phyloP scores from a whole-genome alignment of 2,113 vertebrate species.

The Fregetta grallaria region DNA sequence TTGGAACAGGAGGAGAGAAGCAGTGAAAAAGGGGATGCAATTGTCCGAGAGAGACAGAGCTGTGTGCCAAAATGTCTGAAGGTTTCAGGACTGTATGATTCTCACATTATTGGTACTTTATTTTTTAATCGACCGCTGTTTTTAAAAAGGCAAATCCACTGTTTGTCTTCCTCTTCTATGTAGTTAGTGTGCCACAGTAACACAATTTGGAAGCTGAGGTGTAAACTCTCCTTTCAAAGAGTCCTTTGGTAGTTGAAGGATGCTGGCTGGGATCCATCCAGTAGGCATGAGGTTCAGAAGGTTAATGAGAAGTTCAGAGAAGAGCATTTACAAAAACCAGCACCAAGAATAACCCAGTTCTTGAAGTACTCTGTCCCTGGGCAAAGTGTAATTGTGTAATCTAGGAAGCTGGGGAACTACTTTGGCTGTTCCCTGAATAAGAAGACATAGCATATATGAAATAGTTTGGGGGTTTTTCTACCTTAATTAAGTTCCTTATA shows the following conservation, averaged over 20 bases:
- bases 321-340: constrained; percentile 33
- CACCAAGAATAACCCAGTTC: constrained; percentile 2
- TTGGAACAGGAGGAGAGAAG: constrained; percentile 23
- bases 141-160: constrained; percentile 1
- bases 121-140: neutral
- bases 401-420: neutral
- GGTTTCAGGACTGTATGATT: neutral
- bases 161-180: neutral
- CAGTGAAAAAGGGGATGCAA: constrained; percentile 21
- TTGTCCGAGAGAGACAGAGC: constrained; percentile 45
- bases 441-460: neutral
- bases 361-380: neutral
- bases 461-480: neutral
- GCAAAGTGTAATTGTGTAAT: neutral
- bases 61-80: constrained; percentile 46
- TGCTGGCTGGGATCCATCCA: constrained; percentile 51
- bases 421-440: neutral
- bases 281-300: constrained; percentile 33
- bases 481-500: neutral
- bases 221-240: constrained; percentile 41
- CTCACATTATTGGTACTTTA: constrained; percentile 17
- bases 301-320: constrained; percentile 63
- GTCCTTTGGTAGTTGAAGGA: constrained; percentile 14
- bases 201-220: constrained; percentile 38
- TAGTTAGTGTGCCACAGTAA: neutral